phyloP scores from a whole-genome alignment of 2,888 invertebrate species.

The Nemurella pictetii region DNA sequence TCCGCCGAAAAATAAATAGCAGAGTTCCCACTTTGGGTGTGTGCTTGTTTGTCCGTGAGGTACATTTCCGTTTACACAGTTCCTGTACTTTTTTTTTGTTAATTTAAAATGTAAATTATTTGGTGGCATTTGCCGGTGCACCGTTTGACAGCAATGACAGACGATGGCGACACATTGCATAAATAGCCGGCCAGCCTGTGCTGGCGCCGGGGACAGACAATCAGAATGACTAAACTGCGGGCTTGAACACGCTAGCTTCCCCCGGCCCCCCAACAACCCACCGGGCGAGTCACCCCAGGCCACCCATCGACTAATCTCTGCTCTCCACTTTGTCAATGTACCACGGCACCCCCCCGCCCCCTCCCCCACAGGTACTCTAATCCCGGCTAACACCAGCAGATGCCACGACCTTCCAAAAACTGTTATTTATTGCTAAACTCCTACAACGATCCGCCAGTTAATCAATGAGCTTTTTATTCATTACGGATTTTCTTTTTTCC shows the following conservation, averaged over 20 bases:
- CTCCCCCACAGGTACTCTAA: not conserved
- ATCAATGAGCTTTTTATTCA: not conserved
- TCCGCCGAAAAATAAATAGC: not conserved
- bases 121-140: not conserved
- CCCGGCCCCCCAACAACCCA: not conserved
- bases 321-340: not conserved
- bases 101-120: not conserved
- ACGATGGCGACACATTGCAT: constrained; percentile 31
- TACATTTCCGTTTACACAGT: not conserved
- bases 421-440: not conserved
- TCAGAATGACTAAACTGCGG: constrained; percentile 30
- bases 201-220: constrained; percentile 10
- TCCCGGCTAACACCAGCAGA: not conserved
- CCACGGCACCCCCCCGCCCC: not conserved
- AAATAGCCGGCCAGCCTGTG: constrained; percentile 26
- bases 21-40: not conserved
- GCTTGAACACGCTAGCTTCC: no score
- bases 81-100: not conserved
- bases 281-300: not conserved
- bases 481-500: not conserved
- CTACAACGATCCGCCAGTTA: not conserved
- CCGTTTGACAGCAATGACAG: constrained; percentile 34
- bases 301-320: not conserved
- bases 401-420: not conserved
- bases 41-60: not conserved